Base-by-base conservation (phyloP, 2,113 vertebrate species). In the Piprites chloris region DNA sequence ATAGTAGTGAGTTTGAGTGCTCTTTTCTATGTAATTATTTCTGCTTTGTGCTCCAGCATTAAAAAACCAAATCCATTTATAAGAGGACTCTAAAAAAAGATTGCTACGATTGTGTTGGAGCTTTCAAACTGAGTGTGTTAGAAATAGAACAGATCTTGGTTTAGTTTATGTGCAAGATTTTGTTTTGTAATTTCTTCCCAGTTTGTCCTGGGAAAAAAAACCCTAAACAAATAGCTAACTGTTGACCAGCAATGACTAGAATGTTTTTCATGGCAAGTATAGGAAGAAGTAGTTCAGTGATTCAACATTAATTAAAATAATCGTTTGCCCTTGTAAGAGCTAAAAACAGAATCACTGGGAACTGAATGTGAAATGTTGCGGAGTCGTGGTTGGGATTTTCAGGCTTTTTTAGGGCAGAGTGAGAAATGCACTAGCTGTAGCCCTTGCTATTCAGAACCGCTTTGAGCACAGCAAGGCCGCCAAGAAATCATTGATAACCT, bases 251-350 rank as follows among this genome's bases (percentile, higher is more conserved):
- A 1, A 61, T 85, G 53, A 75, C 42, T 58, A 84, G 46, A 92
- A 88, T 84, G 72, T 90, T 95, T 93, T 81, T 30, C 41, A 28
- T 77, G 50, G 67, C 68, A 80, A 84, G 11, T 53, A 20, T 10
- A 47, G 30, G 46, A 35, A 62, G 22, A 32, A 76, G 26, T 44
- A 47, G 26, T 62, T 37, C 28, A 61, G 30, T 84, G 56, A 80
- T 96, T 95, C 75, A 92, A 7, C 66, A 75, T 87, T 26, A 78
- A 63, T 82, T 94, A 72, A 85, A 93, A 82, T 82, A 89, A 78
- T 81, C 59, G 22, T 75, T 85, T 83, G 30, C 16, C 12, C 26
- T 15, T 39, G 14, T 87, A 72, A 92, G 50, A 92, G 46, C 75
- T 93, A 82, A 82, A 94, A 90, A 4, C n/a, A 59, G 83, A 62